These are phyloP conservation scores for Carcharodon carcharias DNA, from an alignment of 2,797 vertebrate genomes.

Conservation along the genomic window DNA sequence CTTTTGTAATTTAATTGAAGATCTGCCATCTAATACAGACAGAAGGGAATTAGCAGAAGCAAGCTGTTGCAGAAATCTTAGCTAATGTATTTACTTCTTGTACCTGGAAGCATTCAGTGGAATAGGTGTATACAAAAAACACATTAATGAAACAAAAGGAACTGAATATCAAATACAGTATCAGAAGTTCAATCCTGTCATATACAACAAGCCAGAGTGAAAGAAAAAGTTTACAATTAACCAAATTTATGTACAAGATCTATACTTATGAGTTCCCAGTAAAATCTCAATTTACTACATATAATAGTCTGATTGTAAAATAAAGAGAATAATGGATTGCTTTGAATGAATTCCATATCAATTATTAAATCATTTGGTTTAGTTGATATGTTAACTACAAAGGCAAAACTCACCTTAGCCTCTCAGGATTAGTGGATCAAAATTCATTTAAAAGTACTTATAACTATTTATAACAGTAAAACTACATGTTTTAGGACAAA, in stretches of 20 bases:
- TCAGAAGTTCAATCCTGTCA: background rate
- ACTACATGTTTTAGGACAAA: background rate
- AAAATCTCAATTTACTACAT: background rate
- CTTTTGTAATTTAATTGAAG: constrained; percentile 1
- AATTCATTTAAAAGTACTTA: background rate
- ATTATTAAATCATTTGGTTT: background rate
- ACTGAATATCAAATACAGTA: background rate
- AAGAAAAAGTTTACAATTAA: background rate
- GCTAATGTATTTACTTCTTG: background rate
- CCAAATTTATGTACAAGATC: background rate
- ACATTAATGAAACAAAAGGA: background rate
- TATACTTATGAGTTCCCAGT: background rate
- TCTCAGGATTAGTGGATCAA: background rate
- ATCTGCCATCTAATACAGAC: background rate
- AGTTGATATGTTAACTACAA: background rate
- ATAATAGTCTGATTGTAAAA: background rate
- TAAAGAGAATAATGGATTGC: background rate
- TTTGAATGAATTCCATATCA: background rate
- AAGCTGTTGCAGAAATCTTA: background rate
- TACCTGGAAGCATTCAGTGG: background rate
- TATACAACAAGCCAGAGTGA: background rate
- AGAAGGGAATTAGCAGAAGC: background rate
- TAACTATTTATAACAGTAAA: background rate
- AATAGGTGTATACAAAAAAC: background rate
- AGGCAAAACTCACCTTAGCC: background rate